Base-by-base conservation (phyloP, 2,113 vertebrate species). In the Synodontis membranacea region DNA sequence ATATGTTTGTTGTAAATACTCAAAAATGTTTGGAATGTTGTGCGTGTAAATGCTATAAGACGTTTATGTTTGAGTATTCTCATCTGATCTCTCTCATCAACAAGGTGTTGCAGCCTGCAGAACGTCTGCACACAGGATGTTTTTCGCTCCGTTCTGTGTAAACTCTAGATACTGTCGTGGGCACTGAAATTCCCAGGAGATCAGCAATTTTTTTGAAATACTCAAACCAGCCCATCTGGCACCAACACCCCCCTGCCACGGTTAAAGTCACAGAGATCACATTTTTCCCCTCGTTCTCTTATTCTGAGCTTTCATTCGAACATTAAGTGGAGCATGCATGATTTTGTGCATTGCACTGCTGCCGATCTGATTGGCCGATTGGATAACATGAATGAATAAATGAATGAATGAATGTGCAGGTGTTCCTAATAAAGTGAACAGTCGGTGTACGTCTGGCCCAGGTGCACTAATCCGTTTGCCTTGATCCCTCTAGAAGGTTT, bases 401-500 rank as follows among this genome's bases (percentile, higher is more conserved):
- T n/a, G n/a, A n/a, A n/a, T 39, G 34, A 17, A 70, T 70, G 19
- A 60, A n/a, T 10, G 25, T 60, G 58, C 25, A 60, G 58, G 58
- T 37, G 17, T 68, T 68, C 15, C 19, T 12, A 11, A 42, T 17
- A 31, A 66, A 66, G 66, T 70, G 19, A 5, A 31, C 1, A 6
- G 31, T 66, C 31, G 19, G 31, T 37, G 31, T 39, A 74, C 28
- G 9, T 42, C 19, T 70, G 66, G 21, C 34, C 50, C 25, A 54
- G 31, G 31, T 34, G 31, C 14, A 37, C 4, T 68, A 31, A 66
- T 34, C 14, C 34, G 19, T 68, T 66, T 46, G 58, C 83, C 37
- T 82, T 52, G 34, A 84, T 37, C n/a, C 56, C 58, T 82, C 37
- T 17, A 52, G 37, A 88, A 80, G 42, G 25, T 44, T 85, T 42